Base-by-base conservation (phyloP, 1,140 invertebrate genomes). In the Meteorus sp. region DNA sequence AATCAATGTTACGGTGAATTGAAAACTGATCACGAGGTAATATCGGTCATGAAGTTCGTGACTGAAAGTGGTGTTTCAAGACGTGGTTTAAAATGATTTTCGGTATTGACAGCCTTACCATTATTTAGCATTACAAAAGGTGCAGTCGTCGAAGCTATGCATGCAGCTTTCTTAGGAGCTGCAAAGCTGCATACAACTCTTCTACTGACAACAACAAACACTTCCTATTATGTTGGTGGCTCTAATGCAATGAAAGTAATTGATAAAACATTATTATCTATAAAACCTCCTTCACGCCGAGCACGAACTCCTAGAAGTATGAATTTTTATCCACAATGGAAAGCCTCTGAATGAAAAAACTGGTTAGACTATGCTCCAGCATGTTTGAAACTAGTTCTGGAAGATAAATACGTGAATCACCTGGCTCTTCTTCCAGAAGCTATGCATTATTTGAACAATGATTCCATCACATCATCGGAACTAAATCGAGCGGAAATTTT, bases 41-140 rank as follows among this genome's bases (percentile, higher is more conserved):
- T 17, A 15, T 3, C 3, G 15, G 20, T 27, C 23, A 51, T 51
- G 56, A 1, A 19, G 4, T n/a, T 25, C 9, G 37, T 19, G 1
- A n/a, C 9, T 2, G 20, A 41, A 5, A 51, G 33, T 23, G 20
- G 13, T 1, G 9, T 27, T 17, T 41, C 17, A 17, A 45, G n/a
- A 3, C 22, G 41, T 17, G 47, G 56, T 39, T 19, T 51, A 3
- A 37, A 59, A 33, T 45, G 56, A 27, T 8, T 37, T 39, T 59
- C 56, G 8, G n/a, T 19, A 5, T 11, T 59, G 2, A 37, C 19
- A 5, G 45, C 31, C 5, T 27, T 50, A 41, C 56, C 56, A 2
- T 11, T 11, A 17, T 59, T 59, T 41, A 33, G 41, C 9, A 19
- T 59, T 8, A 20, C n/a, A 2, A 22, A 15, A 19, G 56, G 56